phyloP scores from a whole-genome alignment of 2,113 vertebrate species.

The Panthera leo region DNA sequence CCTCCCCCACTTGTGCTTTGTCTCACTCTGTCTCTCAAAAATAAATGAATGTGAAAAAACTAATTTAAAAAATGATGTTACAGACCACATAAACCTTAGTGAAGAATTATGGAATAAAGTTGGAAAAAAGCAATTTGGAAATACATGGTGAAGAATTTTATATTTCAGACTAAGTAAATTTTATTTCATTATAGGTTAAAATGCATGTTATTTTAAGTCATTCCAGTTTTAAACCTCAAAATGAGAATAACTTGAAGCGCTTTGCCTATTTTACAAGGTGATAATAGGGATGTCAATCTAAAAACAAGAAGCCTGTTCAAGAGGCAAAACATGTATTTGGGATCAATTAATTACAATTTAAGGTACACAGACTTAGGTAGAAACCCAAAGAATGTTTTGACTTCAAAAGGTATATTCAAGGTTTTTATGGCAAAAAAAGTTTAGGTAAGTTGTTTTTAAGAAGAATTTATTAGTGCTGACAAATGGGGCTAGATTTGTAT shows the following conservation, averaged over 20 bases:
- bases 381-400: not conserved
- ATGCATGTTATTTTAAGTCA: not conserved
- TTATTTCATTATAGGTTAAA: constrained; percentile 30
- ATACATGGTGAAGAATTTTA: not conserved
- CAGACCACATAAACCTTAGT: not conserved
- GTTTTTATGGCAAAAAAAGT: not conserved
- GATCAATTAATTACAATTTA: too few species aligned
- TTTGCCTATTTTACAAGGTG: not conserved
- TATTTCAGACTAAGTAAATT: not conserved
- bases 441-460: not conserved
- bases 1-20: too few species aligned
- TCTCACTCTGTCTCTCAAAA: too few species aligned
- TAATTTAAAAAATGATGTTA: not conserved
- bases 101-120: not conserved
- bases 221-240: not conserved
- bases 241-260: not conserved
- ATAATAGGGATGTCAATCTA: not conserved
- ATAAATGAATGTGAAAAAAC: too few species aligned
- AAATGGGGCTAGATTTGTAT: not conserved
- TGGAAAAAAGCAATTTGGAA: not conserved
- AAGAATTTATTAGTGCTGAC: not conserved
- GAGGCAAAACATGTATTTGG: not conserved
- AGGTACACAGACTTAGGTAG: not conserved
- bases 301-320: not conserved
- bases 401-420: not conserved